phyloP scores from a whole-genome alignment of 2,888 invertebrate genomes.

The Philaethria dido region DNA sequence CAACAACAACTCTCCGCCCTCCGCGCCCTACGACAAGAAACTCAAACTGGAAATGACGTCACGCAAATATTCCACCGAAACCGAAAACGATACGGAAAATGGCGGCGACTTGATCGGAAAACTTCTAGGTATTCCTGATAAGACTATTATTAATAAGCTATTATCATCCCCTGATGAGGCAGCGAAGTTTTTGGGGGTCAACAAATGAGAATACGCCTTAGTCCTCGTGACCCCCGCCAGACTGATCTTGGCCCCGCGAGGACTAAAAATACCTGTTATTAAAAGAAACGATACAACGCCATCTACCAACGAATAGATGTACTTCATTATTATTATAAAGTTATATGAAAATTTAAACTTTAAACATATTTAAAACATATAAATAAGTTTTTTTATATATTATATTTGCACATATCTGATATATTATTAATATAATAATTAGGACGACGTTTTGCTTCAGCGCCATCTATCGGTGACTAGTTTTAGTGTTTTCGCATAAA shows the following conservation, averaged over 20 bases:
- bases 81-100: constrained; percentile 82
- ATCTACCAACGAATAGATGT: constrained; percentile 58
- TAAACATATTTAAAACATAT: constrained; percentile 11
- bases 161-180: constrained; percentile 93
- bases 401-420: background rate
- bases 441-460: constrained; percentile 48
- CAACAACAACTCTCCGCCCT: constrained; percentile 83
- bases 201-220: constrained; percentile 86
- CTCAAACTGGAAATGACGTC: constrained; percentile 76
- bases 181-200: constrained; percentile 93
- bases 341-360: background rate
- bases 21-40: constrained; percentile 82
- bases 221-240: constrained; percentile 79
- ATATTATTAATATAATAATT: constrained; percentile 7
- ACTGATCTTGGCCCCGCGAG: constrained; percentile 75
- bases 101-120: constrained; percentile 93
- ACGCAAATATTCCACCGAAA: constrained; percentile 77
- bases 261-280: constrained; percentile 66
- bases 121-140: constrained; percentile 93
- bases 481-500: constrained; percentile 43
- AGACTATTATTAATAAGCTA: constrained; percentile 92
- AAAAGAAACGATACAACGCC: constrained; percentile 48
- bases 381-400: constrained; percentile 4
- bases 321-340: constrained; percentile 28
- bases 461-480: constrained; percentile 66